Percentiles rank a stretch among this genome's conserved stretches.
Evolutionary conservation across 2,113 vertebrate genomes (phyloP).

Genomic region (Orthonyx spaldingii): DNA sequence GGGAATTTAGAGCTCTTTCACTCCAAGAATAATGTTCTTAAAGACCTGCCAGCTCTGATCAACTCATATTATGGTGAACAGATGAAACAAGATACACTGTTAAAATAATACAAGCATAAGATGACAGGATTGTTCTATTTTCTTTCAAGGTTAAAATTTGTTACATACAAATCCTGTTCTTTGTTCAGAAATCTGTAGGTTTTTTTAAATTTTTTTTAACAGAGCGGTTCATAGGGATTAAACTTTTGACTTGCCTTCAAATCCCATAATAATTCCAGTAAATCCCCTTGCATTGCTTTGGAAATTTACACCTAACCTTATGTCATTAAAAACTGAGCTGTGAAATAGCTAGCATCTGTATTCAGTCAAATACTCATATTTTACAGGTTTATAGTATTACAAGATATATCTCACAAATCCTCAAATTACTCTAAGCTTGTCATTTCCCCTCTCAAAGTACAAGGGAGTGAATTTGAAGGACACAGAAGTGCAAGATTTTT

Average conservation of each 20-base stretch:
- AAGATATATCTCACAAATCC: neutral
- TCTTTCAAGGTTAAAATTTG: neutral
- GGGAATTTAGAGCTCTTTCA: neutral
- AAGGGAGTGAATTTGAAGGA: neutral
- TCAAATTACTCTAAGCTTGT: neutral
- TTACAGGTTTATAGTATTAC: neutral
- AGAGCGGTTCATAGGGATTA: neutral
- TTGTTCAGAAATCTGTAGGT: neutral
- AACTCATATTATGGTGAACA: neutral
- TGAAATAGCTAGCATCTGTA: neutral
- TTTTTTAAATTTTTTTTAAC: neutral
- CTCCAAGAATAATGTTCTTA: neutral
- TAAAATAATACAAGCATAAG: neutral
- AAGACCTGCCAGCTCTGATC: neutral
- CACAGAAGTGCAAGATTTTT: neutral
- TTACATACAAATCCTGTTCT: neutral
- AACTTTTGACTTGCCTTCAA: neutral
- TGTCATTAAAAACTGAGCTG: neutral
- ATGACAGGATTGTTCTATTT: neutral
- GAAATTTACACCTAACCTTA: neutral
- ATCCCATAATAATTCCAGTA: neutral
- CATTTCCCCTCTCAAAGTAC: neutral
- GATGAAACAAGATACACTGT: neutral
- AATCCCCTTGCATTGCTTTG: neutral
- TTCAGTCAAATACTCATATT: neutral